Evolutionary conservation across 2,888 invertebrate species (phyloP).

Genomic region (Cosmopolites sordidus): DNA sequence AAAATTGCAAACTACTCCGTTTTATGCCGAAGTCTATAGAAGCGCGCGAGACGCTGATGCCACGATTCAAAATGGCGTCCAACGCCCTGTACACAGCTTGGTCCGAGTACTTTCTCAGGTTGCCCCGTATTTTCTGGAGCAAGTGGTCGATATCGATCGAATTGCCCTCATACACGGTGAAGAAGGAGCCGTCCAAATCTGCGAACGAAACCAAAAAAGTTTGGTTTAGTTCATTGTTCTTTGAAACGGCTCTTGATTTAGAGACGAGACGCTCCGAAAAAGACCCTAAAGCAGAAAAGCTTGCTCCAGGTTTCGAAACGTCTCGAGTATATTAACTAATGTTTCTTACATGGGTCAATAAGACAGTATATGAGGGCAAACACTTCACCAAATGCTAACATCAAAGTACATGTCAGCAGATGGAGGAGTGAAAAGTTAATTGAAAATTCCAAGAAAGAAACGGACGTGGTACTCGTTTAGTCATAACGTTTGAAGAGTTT

Average conservation of each 20-base stretch:
- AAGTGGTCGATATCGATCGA: conserved; percentile 28
- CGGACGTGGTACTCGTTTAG: too few species aligned
- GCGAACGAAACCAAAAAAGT: conserved; percentile 27
- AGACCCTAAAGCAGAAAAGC: too few species aligned
- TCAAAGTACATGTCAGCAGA: too few species aligned
- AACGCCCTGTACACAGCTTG: conserved; percentile 50
- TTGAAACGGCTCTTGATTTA: conserved; percentile 9
- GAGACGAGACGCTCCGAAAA: too few species aligned
- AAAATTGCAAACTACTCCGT: conserved; percentile 53
- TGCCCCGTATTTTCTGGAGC: conserved; percentile 29
- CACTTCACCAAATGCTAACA: too few species aligned
- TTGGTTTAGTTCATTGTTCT: conserved; percentile 25
- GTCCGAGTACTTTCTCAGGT: conserved; percentile 49
- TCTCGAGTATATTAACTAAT: too few species aligned
- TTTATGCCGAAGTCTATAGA: conserved; percentile 53
- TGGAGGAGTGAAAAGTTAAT: too few species aligned
- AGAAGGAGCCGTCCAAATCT: conserved; percentile 23
- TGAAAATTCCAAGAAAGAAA: too few species aligned
- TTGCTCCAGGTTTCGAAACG: too few species aligned
- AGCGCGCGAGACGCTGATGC: conserved; percentile 51
- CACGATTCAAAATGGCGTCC: conserved; percentile 52
- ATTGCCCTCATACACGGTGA: conserved; percentile 10
- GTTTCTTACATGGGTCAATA: too few species aligned
- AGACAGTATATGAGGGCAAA: too few species aligned
- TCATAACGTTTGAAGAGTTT: too few species aligned